These are phyloP conservation scores for Oriolus oriolus DNA, from an alignment of 2,113 vertebrate genomes.

Conservation along the genomic window DNA sequence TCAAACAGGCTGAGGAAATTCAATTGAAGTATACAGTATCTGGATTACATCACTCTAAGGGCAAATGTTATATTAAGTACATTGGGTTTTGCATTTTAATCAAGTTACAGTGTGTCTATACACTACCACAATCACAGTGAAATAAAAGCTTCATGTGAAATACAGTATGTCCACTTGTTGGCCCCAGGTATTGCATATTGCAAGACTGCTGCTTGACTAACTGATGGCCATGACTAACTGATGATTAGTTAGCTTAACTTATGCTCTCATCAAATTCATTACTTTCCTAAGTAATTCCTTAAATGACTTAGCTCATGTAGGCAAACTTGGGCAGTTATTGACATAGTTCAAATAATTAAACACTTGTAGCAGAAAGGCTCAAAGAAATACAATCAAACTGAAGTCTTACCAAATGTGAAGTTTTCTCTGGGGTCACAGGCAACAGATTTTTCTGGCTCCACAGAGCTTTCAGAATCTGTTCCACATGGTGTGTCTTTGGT, in stretches of 20 bases:
- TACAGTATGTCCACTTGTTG: neutral
- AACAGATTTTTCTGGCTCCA: neutral
- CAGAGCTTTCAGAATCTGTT: slow-evolving; percentile 15
- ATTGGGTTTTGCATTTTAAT: neutral
- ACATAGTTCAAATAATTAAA: slow-evolving; percentile 11
- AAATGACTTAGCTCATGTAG: neutral
- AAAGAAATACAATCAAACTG: neutral
- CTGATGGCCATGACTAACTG: neutral
- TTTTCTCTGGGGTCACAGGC: neutral
- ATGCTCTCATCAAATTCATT: slow-evolving; percentile 3
- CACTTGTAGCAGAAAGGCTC: neutral
- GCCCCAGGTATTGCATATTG: neutral
- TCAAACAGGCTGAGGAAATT: neutral
- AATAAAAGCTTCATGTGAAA: neutral
- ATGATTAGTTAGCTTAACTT: slow-evolving; percentile 31
- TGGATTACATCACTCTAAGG: neutral
- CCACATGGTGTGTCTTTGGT: neutral
- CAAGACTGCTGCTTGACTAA: neutral
- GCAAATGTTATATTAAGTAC: neutral
- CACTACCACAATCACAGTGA: neutral
- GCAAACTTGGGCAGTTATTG: neutral
- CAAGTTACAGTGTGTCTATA: neutral
- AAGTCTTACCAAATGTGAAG: neutral
- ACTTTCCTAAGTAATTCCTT: slow-evolving; percentile 9
- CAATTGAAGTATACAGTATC: neutral